A percentile compares a stretch with the other conserved stretches of the same genome.
Evolutionary conservation across 2,113 vertebrate genomes (phyloP).

Genomic region (Pycnonotus jocosus): DNA sequence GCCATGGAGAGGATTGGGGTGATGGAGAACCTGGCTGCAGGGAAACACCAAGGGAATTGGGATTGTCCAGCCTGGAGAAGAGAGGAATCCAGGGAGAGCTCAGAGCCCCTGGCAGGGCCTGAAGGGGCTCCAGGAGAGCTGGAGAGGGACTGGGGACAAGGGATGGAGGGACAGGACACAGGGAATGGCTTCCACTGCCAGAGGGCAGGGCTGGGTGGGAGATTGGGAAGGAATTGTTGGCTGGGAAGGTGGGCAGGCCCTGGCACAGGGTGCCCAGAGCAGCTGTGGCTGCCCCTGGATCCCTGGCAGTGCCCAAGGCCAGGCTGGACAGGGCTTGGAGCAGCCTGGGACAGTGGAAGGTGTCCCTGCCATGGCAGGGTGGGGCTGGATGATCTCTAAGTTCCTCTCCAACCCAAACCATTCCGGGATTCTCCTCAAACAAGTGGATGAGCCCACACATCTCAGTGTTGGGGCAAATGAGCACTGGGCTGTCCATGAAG

Average conservation of each 20-base stretch:
- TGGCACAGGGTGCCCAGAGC: not conserved
- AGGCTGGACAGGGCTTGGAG: not conserved
- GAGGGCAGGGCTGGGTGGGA: not conserved
- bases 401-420: not conserved
- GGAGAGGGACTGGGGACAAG: not conserved
- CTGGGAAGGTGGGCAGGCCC: not conserved
- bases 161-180: not conserved
- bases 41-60: not conserved
- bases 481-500: fast-evolving
- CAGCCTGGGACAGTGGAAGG: not conserved
- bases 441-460: not conserved
- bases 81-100: not conserved
- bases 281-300: not conserved
- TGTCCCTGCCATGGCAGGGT: not conserved
- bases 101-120: fast-evolving
- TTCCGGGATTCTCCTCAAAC: not conserved
- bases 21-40: not conserved
- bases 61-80: not conserved
- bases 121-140: not conserved
- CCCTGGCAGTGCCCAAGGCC: not conserved
- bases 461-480: not conserved
- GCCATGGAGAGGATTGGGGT: fast-evolving
- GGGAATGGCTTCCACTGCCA: not conserved
- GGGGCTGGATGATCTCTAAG: not conserved
- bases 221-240: fast-evolving